Conservation (phyloP, 2,797 vertebrate genomes). For the Peromyscus nudipes region DNA sequence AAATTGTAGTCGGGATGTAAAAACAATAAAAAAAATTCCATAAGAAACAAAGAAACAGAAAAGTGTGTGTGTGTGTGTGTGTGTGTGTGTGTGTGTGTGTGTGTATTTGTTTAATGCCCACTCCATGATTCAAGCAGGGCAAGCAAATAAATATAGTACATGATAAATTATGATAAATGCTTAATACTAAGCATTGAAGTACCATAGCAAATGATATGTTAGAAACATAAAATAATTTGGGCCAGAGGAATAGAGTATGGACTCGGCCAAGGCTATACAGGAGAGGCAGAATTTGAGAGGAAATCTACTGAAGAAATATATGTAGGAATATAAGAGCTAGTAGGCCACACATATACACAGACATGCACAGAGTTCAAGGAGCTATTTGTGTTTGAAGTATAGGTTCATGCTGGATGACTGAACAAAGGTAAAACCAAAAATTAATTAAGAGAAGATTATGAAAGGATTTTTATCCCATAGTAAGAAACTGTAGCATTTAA, state of each 20-base stretch:
- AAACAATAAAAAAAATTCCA: too few species aligned
- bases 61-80: too few species aligned
- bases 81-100: not conserved
- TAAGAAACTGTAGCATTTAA: conserved; percentile 44
- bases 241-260: not conserved
- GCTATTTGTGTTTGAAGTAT: not conserved
- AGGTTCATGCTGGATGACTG: not conserved
- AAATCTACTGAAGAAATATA: not conserved
- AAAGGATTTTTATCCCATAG: not conserved
- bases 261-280: not conserved
- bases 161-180: not conserved
- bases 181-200: not conserved
- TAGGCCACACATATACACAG: not conserved
- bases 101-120: not conserved
- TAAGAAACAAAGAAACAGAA: too few species aligned
- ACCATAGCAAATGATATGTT: not conserved
- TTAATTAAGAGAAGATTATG: not conserved
- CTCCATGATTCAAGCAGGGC: not conserved
- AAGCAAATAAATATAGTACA: not conserved
- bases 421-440: conserved; percentile 46
- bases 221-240: not conserved
- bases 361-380: not conserved
- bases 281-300: not conserved
- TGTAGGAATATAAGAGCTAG: not conserved
- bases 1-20: too few species aligned